Base-by-base conservation (phyloP, 2,113 vertebrate species). In the Mus spicilegus region DNA sequence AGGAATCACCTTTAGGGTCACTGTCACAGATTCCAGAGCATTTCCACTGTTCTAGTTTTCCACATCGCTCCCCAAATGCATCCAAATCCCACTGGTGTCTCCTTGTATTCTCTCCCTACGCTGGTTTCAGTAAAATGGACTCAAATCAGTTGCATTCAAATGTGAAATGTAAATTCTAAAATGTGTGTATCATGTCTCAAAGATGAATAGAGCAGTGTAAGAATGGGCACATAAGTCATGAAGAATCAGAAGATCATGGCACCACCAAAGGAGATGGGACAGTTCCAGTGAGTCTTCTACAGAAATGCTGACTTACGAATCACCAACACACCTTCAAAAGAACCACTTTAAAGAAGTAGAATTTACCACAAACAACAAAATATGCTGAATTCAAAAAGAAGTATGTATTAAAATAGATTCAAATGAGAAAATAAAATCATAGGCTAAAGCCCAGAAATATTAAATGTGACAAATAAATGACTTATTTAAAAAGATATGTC, bases 261-360 rank as follows among this genome's bases (percentile, higher is more conserved):
- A 14, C 2, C 1, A 56, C 16, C 16, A 11, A 19, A 30, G 4
- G 4, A 56, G 8, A 56, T 6, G 4, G 4, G 9, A n/a, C 1
- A 19, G 33, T 81, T 81, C 4, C 8, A 77, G 0, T 81, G 19
- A 22, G 36, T 20, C 51, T 36, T 30, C 33, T 11, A 80, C 3
- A 81, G 19, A 78, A 76, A 46, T 26, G 3, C 20, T 73, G 24
- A 42, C 14, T 28, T 76, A 9, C 16, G 26, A 30, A 51, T 51
- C 6, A 51, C 6, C 10, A 49, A 51, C 14, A 77, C 12, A 77
- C 5, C 11, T 77, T 28, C 5, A 49, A 77, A 46, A 46, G 22
- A 46, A 12, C 26, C 46, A 13, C 4, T 54, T 56, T 56, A 80
- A 36, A 22, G 2, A 58, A 58, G 20, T 11, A 2, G 1, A 26